Evolutionary conservation across 2,888 invertebrate genomes (phyloP), one percentile per base, ranked within the genome.

Genomic region (Pristionchus japonicus): DNA sequence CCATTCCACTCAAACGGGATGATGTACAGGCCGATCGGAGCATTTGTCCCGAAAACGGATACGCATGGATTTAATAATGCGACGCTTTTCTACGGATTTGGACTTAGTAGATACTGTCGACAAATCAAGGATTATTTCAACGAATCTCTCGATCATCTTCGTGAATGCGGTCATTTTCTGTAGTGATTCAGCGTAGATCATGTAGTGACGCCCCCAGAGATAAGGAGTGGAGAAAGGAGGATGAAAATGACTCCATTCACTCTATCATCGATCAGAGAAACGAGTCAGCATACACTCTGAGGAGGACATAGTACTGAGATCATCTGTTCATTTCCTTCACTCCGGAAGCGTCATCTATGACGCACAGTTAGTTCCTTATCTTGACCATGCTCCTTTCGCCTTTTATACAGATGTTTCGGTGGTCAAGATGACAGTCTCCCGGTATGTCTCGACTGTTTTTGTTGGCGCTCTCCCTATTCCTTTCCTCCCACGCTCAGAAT

Each of bases 151-250:
- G 67, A 34, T 0, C 13, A 23, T 2, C 34, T 17, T 15, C 31
- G 15, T 31, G 13, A 31, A 34, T 9, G 67, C 67, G n/a, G 23
- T 57, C 23, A 57, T 57, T 57, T 57, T 57, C 52, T 7, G 57
- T 57, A 57, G 57, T 57, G 57, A 57, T 57, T 57, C 57, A 57
- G 57, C 23, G 57, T n/a, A 57, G 57, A 57, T 64, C 64, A 15
- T 17, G 64, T 64, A 64, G 64, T 34, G 64, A 64, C 64, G 64
- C 64, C 64, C 64, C 64, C 64, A 31, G 64, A 64, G 64, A 64
- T 64, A 64, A 64, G 31, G 64, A 31, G 64, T 57, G 23, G n/a
- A 57, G 15, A 15, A 7, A 31, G 31, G 27, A 11, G 27, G 27
- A 15, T 23, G n/a, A 57, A 57, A 57, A 57, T 57, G 57, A 57